phyloP scores from a whole-genome alignment of 2,113 vertebrate species.

The Mormyrus iriodes region DNA sequence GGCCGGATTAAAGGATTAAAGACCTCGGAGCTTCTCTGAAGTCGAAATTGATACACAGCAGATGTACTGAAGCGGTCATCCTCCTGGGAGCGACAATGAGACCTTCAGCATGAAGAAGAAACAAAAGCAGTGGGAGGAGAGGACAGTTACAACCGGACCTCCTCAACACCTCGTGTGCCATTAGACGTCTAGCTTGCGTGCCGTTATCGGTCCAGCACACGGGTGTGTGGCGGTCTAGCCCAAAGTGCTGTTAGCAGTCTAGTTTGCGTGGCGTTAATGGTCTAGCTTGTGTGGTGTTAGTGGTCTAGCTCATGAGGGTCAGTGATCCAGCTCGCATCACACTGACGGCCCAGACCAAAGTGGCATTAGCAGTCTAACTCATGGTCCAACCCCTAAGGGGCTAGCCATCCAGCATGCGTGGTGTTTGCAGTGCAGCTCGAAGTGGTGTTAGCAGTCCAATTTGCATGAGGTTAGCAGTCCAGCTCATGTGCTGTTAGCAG shows the following conservation, averaged over 20 bases:
- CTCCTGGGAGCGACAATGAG: constrained; percentile 34
- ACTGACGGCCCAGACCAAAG: background rate
- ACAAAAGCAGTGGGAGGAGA: background rate
- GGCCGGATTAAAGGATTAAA: constrained; percentile 53
- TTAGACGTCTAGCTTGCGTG: too few relatives aligned
- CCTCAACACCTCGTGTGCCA: background rate
- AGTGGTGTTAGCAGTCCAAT: too few relatives aligned
- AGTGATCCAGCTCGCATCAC: background rate
- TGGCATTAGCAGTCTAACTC: background rate
- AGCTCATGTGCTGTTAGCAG: too few relatives aligned
- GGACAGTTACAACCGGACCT: background rate
- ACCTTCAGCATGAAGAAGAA: background rate
- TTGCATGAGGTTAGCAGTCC: too few relatives aligned
- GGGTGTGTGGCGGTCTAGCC: too few relatives aligned
- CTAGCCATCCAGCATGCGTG: background rate
- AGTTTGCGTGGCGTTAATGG: background rate
- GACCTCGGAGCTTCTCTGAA: constrained; percentile 44
- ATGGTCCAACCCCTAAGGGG: background rate
- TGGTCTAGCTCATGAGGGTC: background rate
- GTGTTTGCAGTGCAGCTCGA: too few relatives aligned
- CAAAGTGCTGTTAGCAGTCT: background rate
- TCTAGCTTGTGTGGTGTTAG: background rate
- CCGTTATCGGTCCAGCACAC: too few relatives aligned
- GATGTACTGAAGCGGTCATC: constrained; percentile 24
- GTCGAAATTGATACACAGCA: constrained; percentile 53